phyloP scores from a whole-genome alignment of 2,797 vertebrate species.

The Tokudaia muenninki region DNA sequence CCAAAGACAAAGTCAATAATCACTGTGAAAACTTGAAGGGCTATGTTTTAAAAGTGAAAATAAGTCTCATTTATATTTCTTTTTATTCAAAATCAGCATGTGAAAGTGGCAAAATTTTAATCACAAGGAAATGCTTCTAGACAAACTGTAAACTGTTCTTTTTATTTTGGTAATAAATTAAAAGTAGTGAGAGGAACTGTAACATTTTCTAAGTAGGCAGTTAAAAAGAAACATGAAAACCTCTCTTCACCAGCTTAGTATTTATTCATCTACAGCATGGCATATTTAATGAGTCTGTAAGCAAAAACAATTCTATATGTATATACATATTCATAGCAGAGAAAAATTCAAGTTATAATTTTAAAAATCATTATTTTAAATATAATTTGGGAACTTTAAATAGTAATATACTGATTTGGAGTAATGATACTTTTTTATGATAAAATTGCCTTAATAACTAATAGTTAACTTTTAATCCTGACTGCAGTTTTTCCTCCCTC shows the following conservation, averaged over 20 bases:
- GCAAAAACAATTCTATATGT: background rate
- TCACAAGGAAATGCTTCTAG: slow-evolving; percentile 47
- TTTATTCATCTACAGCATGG: background rate
- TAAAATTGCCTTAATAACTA: background rate
- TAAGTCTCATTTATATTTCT: slow-evolving; percentile 64
- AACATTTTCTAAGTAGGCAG: slow-evolving; percentile 39
- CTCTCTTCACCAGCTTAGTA: background rate
- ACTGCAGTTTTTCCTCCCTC: background rate
- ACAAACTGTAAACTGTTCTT: slow-evolving; percentile 48
- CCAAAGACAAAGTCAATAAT: slow-evolving; percentile 48
- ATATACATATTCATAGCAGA: background rate
- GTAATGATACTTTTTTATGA: background rate
- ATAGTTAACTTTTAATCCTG: background rate
- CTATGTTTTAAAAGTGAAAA: slow-evolving; percentile 56
- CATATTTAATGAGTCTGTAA: background rate
- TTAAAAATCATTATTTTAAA: background rate
- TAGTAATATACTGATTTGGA: background rate
- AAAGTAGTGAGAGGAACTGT: slow-evolving; percentile 38
- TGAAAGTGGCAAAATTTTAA: slow-evolving; percentile 59
- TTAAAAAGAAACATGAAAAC: slow-evolving; percentile 42
- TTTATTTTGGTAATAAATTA: slow-evolving; percentile 67
- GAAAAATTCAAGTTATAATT: background rate
- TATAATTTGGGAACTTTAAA: background rate
- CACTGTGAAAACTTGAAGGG: slow-evolving; percentile 67
- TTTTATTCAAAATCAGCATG: background rate